Evolutionary conservation across 2,113 vertebrate species (phyloP).

Genomic region (Phoxinus phoxinus): DNA sequence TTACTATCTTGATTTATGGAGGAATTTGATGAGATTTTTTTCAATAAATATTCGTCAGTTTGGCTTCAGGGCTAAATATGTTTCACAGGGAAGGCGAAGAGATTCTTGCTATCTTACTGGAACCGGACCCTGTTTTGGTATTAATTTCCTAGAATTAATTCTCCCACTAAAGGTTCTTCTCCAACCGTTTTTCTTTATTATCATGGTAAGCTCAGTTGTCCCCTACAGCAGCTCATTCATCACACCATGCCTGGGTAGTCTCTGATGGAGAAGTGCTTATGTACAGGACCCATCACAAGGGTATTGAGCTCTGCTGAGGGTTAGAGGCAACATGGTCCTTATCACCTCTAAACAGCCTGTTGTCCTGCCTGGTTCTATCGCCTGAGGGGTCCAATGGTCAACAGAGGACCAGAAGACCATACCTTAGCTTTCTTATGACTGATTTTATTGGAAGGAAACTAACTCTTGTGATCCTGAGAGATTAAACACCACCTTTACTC

Average conservation of each 20-base stretch:
- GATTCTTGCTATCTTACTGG: neutral
- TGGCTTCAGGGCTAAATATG: conserved; percentile 24
- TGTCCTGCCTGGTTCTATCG: conserved; percentile 16
- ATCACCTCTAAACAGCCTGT: conserved; percentile 45
- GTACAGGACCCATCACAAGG: neutral
- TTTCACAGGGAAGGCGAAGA: conserved; percentile 3
- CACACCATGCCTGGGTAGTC: conserved; percentile 6
- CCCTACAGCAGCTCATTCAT: conserved; percentile 29
- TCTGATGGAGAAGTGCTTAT: conserved; percentile 41
- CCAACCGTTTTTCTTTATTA: conserved; percentile 8
- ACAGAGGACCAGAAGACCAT: neutral
- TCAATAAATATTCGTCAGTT: conserved; percentile 32
- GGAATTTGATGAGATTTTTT: neutral
- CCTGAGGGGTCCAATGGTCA: conserved; percentile 5
- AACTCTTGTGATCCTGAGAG: neutral
- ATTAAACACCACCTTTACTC: neutral
- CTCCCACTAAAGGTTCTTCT: neutral
- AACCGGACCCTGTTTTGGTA: conserved; percentile 9
- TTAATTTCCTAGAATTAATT: neutral
- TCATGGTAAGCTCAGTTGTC: neutral
- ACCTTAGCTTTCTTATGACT: neutral
- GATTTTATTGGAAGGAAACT: conserved; percentile 12
- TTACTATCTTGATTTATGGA: conserved; percentile 34
- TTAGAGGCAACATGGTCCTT: conserved; percentile 26
- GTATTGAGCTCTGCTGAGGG: conserved; percentile 27